Evolutionary conservation across 2,888 invertebrate species (phyloP), one percentile per base, ranked within the genome.

Genomic region (Caenorhabditis sp.): DNA sequence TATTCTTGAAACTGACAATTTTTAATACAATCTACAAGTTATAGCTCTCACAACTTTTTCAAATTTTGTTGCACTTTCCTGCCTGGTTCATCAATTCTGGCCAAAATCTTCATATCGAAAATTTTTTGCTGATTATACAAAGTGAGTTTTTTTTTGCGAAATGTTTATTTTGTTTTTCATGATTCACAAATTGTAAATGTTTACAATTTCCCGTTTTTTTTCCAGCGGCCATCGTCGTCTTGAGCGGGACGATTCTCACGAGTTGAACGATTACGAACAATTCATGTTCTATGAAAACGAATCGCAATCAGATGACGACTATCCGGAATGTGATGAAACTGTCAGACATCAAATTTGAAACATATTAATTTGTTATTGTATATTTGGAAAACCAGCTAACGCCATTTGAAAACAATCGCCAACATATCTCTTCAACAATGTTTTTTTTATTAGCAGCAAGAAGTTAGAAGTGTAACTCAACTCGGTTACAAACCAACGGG

Each of bases 71-170:
- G 96, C 95, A 0, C 95, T 94, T 88, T 94, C 94, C 83, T 93
- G 95, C 49, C 94, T 97, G 93, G 93, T 95, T 0, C 96, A 97
- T 88, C 90, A 97, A 76, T 90, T 97, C 75, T 97, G 96, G 96
- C 97, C 97, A 50, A 94, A 94, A 62, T 91, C 95, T 31, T 76
- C 83, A 5, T 82, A 84, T 55, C 62, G 82, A 21, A 77, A 78
- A 21, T 86, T 82, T 66, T 86, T 86, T 55, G 66, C 70, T 8
- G 82, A 71, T 51, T 82, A 82, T 62, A 68, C 67, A 54, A 77
- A 69, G 81, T 81, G n/a, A 61, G 69, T 67, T 26, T 37, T 49
- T 61, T 43, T 57, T 36, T 23, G 43, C 12, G 2, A 27, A 37
- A 19, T 37, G 36, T 26, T 24, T 21, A 19, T 21, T 8, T 12